These are phyloP conservation scores for Ecliptopera silaceata DNA, from an alignment of 2,888 invertebrate genomes.

Conservation along the genomic window DNA sequence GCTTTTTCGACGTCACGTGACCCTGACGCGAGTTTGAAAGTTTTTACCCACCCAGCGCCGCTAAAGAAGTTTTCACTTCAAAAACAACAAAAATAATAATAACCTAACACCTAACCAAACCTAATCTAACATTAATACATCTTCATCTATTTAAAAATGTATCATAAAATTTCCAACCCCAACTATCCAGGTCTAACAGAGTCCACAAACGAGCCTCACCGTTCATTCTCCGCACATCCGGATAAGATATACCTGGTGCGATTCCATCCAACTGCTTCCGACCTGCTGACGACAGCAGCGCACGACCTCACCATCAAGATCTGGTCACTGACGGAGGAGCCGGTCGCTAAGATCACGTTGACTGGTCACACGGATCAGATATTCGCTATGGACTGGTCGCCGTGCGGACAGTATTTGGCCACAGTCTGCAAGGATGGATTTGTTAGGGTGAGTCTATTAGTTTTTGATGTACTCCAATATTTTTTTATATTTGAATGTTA, in stretches of 20 bases:
- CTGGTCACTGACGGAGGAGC: conserved; percentile 88
- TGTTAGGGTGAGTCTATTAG: conserved; percentile 79
- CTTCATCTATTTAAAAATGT: no score
- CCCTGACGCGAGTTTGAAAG: no score
- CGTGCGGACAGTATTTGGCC: conserved; percentile 92
- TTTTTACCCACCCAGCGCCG: no score
- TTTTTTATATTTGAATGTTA: no score
- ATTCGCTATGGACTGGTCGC: conserved; percentile 96
- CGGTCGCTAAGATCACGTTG: conserved; percentile 79
- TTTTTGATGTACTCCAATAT: no score
- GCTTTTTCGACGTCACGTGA: no score
- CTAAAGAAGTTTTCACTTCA: no score
- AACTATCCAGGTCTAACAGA: conserved; percentile 84
- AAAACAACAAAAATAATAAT: no score
- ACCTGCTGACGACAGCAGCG: conserved; percentile 93
- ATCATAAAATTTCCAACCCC: neutral
- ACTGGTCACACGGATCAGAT: conserved; percentile 93
- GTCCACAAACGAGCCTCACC: conserved; percentile 89
- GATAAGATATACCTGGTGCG: conserved; percentile 95
- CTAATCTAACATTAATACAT: no score
- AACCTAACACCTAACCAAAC: no score
- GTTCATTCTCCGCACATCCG: conserved; percentile 87
- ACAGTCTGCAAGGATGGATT: conserved; percentile 95
- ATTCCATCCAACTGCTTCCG: conserved; percentile 94
- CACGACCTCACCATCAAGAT: conserved; percentile 95